Base-by-base conservation (phyloP, 2,888 invertebrate species). In the Dryocosmus kuriphilus region DNA sequence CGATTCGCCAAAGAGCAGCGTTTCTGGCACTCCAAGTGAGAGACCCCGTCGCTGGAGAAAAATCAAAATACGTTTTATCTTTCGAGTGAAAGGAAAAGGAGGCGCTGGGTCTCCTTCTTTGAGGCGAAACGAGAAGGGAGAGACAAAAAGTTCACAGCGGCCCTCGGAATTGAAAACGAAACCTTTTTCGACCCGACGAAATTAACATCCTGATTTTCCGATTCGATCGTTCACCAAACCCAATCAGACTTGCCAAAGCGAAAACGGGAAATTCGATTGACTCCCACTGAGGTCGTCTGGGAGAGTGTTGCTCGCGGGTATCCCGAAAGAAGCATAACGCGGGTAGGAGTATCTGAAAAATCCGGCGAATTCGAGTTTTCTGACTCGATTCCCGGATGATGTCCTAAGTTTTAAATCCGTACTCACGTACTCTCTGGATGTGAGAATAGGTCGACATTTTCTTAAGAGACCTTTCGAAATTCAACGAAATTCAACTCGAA, bases 331-430 rank as follows among this genome's bases (percentile, higher is more conserved):
- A 90, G 91, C 91, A 91, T 90, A 91, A 91, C 91, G 91, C 91
- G 91, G 91, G 91, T 91, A 91, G 91, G 91, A 91, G 89, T 91
- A 89, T 91, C 90, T 90, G 88, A 89, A 89, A 88, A 88, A 86
- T 89, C 88, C 88, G 89, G 86, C 82, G 86, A 81, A 85, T 86
- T 88, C 88, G 89, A 87, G 86, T 84, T 85, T 85, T 81, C 38
- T 63, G 74, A 77, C 77, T 80, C 89, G 89, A 85, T 86, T 82
- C 89, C 86, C 89, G 89, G 90, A 88, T 89, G 75, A 87, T 85
- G 88, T 90, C 90, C 89, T 90, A 88, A 90, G 88, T 89, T 90
- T 89, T 85, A 84, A 85, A 86, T 86, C 85, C 84, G 85, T 85
- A 85, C 71, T 82, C 83, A 82, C 82, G 77, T 79, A 79, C 80